Evolutionary conservation across 1,140 invertebrate genomes (phyloP).

Genomic region (Tyrophagus putrescentiae): DNA sequence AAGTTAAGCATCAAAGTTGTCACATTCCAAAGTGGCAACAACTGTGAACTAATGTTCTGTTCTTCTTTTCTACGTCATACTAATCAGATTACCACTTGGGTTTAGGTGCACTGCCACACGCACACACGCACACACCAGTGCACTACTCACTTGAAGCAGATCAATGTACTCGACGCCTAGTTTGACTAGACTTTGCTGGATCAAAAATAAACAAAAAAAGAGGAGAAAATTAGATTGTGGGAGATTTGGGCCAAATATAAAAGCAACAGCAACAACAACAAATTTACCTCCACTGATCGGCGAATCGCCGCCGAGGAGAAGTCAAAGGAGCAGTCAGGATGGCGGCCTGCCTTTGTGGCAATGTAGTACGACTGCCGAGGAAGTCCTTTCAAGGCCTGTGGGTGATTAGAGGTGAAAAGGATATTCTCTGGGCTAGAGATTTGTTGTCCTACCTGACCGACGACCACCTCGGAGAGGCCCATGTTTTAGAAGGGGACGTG

Average conservation of each 20-base stretch:
- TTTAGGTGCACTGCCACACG: too few species aligned
- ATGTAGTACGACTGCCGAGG: constrained; percentile 70
- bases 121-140: neutral
- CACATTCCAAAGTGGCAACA: too few species aligned
- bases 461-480: constrained; percentile 48
- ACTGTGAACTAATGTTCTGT: too few species aligned
- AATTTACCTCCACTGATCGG: constrained; percentile 58
- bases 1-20: too few species aligned
- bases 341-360: constrained; percentile 77
- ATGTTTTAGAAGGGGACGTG: constrained; percentile 76
- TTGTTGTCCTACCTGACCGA: constrained; percentile 62
- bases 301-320: constrained; percentile 59
- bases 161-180: constrained; percentile 70
- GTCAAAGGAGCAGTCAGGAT: constrained; percentile 57
- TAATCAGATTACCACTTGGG: too few species aligned
- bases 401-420: constrained; percentile 16
- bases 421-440: too few species aligned
- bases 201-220: too few species aligned
- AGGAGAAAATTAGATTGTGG: too few species aligned
- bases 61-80: too few species aligned
- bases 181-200: constrained; percentile 50
- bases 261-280: too few species aligned
- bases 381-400: constrained; percentile 52
- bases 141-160: constrained; percentile 54
- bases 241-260: too few species aligned